These are phyloP conservation scores for Caenorhabditis virilis DNA, from an alignment of 2,888 invertebrate genomes.

Conservation along the genomic window DNA sequence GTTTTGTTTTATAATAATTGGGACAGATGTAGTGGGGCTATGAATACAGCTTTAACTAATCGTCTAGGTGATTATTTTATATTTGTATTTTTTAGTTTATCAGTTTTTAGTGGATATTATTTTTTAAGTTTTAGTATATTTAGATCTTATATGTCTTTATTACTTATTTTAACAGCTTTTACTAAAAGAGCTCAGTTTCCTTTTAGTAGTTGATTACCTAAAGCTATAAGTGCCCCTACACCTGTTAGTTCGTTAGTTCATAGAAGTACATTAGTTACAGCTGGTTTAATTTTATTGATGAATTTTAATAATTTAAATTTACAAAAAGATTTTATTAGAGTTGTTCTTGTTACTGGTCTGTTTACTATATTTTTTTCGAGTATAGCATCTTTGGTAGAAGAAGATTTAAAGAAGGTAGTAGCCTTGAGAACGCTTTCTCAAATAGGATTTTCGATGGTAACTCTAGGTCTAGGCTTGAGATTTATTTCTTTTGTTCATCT, in stretches of 20 bases:
- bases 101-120: slow-evolving; percentile 71
- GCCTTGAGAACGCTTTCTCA: slow-evolving; percentile 56
- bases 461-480: slow-evolving; percentile 62
- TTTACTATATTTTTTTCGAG: slow-evolving; percentile 58
- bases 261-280: slow-evolving; percentile 81
- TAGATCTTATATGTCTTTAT: slow-evolving; percentile 65
- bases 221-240: slow-evolving; percentile 80
- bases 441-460: slow-evolving; percentile 53
- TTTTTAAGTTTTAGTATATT: slow-evolving; percentile 66
- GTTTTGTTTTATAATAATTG: slow-evolving; percentile 58
- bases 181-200: slow-evolving; percentile 83
- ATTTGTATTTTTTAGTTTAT: slow-evolving; percentile 71
- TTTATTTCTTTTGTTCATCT: slow-evolving; percentile 63
- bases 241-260: slow-evolving; percentile 81
- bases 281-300: slow-evolving; percentile 73
- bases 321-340: slow-evolving; percentile 78
- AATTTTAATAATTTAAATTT: slow-evolving; percentile 68
- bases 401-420: slow-evolving; percentile 55
- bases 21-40: slow-evolving; percentile 67
- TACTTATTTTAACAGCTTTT: slow-evolving; percentile 74
- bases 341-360: slow-evolving; percentile 71
- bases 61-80: slow-evolving; percentile 79
- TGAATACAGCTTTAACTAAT: slow-evolving; percentile 79
- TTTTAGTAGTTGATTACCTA: slow-evolving; percentile 80
- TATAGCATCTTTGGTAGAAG: slow-evolving; percentile 47